These are phyloP conservation scores for Tortricodes alternella DNA, from an alignment of 2,888 invertebrate species.

Conservation along the genomic window DNA sequence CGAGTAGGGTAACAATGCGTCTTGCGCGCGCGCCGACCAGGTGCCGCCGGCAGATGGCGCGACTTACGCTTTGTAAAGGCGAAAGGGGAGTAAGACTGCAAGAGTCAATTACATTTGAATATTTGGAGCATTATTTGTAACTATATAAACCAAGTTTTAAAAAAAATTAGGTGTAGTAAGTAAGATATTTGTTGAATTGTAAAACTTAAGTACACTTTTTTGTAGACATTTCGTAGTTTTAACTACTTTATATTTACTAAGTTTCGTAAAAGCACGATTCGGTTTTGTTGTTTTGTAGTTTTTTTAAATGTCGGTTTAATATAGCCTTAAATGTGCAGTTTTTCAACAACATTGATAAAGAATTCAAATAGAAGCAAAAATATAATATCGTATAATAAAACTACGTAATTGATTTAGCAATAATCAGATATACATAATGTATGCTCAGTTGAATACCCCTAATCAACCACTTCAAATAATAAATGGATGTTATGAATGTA, in stretches of 20 bases:
- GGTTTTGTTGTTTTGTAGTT: too few relatives aligned
- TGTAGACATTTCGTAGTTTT: too few relatives aligned
- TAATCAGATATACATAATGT: neutral
- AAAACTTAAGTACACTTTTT: too few relatives aligned
- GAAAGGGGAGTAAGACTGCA: neutral
- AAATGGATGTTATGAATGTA: constrained; percentile 16
- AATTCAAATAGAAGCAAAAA: neutral
- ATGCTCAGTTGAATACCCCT: constrained; percentile 21
- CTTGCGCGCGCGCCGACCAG: constrained; percentile 23
- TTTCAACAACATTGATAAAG: too few relatives aligned
- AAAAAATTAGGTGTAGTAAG: too few relatives aligned
- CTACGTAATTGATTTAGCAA: neutral
- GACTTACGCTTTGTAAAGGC: constrained; percentile 36
- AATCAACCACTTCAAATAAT: constrained; percentile 21
- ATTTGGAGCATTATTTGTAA: neutral
- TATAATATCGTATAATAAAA: too few relatives aligned
- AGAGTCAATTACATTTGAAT: neutral
- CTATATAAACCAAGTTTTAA: too few relatives aligned
- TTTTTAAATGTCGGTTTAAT: too few relatives aligned
- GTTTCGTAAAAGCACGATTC: too few relatives aligned
- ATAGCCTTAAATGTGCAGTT: too few relatives aligned
- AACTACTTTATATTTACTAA: too few relatives aligned
- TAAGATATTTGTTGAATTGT: too few relatives aligned
- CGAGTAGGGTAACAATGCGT: constrained; percentile 31
- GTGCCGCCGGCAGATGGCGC: constrained; percentile 46